A percentile compares a stretch with the other conserved stretches of the same genome.
Evolutionary conservation across 2,888 invertebrate genomes (phyloP).

Genomic region (Notocelia uddmanniana): DNA sequence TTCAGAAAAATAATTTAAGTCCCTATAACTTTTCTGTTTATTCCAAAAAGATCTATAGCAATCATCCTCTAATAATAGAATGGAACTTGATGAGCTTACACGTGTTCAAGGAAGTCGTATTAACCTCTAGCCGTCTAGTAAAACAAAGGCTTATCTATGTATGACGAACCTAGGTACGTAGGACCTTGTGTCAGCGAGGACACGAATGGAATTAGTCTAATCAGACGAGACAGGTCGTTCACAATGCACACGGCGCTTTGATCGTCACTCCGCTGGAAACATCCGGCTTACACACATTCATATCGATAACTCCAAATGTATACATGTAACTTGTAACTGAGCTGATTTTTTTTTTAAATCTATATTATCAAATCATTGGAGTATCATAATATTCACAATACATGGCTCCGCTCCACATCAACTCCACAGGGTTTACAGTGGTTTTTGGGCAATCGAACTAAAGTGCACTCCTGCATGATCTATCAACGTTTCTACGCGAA

Average conservation of each 20-base stretch:
- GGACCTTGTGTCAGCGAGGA: neutral
- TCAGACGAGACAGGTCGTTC: slow-evolving; percentile 24
- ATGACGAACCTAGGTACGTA: neutral
- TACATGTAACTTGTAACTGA: too few relatives aligned
- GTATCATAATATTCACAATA: too few relatives aligned
- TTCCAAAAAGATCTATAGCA: neutral
- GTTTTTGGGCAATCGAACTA: too few relatives aligned
- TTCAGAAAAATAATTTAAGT: neutral
- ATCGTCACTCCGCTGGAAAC: slow-evolving; percentile 33
- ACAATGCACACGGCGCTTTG: slow-evolving; percentile 38
- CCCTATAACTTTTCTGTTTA: neutral
- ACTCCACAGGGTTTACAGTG: too few relatives aligned
- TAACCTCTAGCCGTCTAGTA: neutral
- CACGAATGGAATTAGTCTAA: slow-evolving; percentile 19
- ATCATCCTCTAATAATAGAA: slow-evolving; percentile 5
- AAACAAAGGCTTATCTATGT: neutral
- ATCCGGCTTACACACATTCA: slow-evolving; percentile 33
- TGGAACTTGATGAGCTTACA: slow-evolving; percentile 6
- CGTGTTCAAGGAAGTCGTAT: slow-evolving; percentile 1
- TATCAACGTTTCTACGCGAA: too few relatives aligned
- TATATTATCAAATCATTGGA: too few relatives aligned
- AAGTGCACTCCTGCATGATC: too few relatives aligned
- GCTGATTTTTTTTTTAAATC: too few relatives aligned
- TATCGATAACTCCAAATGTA: neutral
- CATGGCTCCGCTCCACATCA: too few relatives aligned